Conservation (phyloP, 2,888 invertebrate species). For the Elysia crispata region DNA sequence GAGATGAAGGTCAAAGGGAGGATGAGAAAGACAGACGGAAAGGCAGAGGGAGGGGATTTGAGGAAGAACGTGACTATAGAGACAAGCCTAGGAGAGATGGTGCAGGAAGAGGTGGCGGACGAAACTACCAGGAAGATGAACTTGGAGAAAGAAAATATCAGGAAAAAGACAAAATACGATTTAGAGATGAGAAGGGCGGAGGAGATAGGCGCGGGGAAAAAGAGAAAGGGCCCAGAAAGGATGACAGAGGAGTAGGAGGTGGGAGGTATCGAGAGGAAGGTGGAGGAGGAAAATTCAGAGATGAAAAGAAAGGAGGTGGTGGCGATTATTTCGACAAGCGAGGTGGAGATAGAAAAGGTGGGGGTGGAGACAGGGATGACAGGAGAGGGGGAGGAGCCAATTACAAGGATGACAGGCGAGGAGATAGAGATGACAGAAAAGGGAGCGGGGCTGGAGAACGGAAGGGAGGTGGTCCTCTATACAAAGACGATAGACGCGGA, state of each 20-base stretch:
- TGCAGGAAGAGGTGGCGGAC: conserved; percentile 32
- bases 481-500: neutral
- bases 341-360: too few relatives aligned
- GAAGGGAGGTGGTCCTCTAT: neutral
- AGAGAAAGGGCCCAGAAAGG: neutral
- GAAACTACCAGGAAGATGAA: conserved; percentile 14
- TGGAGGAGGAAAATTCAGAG: conserved; percentile 33
- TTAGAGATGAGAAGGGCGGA: conserved; percentile 2
- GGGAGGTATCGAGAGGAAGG: conserved; percentile 33
- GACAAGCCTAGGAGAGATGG: neutral
- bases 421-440: conserved; percentile 24
- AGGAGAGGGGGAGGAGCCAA: neutral
- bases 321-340: neutral
- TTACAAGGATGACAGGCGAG: neutral
- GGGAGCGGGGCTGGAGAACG: conserved; percentile 5
- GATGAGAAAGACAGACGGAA: conserved; percentile 36
- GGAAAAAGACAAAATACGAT: neutral
- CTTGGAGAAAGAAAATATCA: neutral
- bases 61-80: neutral
- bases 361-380: neutral
- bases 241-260: neutral
- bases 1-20: too few relatives aligned
- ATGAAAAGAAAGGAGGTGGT: neutral
- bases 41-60: neutral
- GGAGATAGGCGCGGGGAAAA: neutral